phyloP scores from a whole-genome alignment of 23 tunicate genomes.

The Halocynthia aurantium region DNA sequence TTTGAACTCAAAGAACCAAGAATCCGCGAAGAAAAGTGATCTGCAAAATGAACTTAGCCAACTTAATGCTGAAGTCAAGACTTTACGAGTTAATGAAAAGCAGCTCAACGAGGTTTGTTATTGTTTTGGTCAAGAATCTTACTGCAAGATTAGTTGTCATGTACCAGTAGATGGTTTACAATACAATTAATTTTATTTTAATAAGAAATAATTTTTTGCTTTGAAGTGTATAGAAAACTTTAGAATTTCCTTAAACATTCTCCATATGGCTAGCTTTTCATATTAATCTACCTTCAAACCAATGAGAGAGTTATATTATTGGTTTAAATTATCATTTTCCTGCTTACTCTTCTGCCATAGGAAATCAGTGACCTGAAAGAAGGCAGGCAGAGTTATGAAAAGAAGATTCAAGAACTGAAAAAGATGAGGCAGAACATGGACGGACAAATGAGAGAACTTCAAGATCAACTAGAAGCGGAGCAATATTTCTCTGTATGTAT shows the following conservation, averaged over 20 bases:
- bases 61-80: slow-evolving; percentile 50
- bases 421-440: slow-evolving; percentile 65
- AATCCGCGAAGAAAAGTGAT: slow-evolving; percentile 46
- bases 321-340: not conserved
- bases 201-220: not conserved
- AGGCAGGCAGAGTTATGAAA: slow-evolving; percentile 67
- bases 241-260: not conserved
- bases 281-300: not conserved
- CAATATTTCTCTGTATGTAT: slow-evolving; percentile 83
- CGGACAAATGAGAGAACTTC: slow-evolving; percentile 92
- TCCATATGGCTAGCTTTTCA: too few species aligned
- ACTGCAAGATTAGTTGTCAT: too few species aligned
- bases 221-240: too few species aligned
- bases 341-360: slow-evolving; percentile 13
- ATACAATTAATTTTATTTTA: not conserved
- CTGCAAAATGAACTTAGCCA: slow-evolving; percentile 58
- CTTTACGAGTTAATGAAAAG: slow-evolving; percentile 53
- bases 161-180: too few species aligned
- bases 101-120: slow-evolving; percentile 47
- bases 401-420: slow-evolving; percentile 57
- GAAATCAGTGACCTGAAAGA: slow-evolving; percentile 52
- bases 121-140: too few species aligned
- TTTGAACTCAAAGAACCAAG: slow-evolving; percentile 40
- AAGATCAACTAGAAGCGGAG: slow-evolving; percentile 96
- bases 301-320: not conserved